These are phyloP conservation scores for Balaenoptera acutorostrata DNA, from an alignment of 2,113 vertebrate species.

Conservation along the genomic window DNA sequence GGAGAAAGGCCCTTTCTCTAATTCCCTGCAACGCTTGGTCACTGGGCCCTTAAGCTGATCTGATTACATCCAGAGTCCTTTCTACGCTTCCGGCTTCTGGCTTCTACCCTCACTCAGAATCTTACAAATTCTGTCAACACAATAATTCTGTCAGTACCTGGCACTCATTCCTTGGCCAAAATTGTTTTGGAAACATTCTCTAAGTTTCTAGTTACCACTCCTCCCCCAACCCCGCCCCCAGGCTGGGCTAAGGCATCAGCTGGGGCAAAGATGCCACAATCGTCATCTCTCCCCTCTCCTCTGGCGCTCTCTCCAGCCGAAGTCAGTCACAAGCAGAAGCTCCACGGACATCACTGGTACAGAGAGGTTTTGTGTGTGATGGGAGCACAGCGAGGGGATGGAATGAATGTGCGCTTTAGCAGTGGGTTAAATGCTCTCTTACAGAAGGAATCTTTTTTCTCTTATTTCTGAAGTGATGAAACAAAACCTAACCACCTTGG, in stretches of 20 bases:
- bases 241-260: background rate
- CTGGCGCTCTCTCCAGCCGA: background rate
- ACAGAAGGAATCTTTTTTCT: background rate
- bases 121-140: background rate
- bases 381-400: background rate
- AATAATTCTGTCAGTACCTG: background rate
- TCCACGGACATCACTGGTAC: rapidly evolving
- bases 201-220: background rate
- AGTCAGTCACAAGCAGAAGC: background rate
- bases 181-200: background rate
- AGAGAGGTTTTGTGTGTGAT: rapidly evolving
- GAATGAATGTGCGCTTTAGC: background rate
- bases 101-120: background rate
- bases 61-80: background rate
- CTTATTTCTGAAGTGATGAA: background rate
- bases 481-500: background rate
- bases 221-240: rapidly evolving
- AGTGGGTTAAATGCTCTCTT: background rate
- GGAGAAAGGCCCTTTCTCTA: background rate
- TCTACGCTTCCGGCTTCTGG: background rate
- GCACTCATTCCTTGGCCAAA: background rate
- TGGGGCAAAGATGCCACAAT: background rate
- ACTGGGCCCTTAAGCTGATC: background rate
- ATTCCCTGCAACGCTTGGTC: background rate
- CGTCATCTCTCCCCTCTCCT: background rate